A percentile compares a stretch with the other conserved stretches of the same genome.
phyloP scores from a whole-genome alignment of 1,140 invertebrate species.

The Scaptomyza hsui region DNA sequence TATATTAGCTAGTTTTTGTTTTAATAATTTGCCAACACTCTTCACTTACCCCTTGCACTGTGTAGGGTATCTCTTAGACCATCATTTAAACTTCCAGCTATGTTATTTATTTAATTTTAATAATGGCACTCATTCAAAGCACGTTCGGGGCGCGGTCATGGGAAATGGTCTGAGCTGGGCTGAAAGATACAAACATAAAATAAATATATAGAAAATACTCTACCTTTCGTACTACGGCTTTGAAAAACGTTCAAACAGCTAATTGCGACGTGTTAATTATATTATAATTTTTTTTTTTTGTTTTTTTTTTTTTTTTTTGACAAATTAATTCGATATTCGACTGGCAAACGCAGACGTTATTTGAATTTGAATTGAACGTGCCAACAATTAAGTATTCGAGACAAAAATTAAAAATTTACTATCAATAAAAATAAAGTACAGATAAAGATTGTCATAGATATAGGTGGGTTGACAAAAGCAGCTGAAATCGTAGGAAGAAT shows the following conservation, averaged over 20 bases:
- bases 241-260: not conserved
- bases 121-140: constrained; percentile 26
- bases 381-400: constrained; percentile 23
- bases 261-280: constrained; percentile 41
- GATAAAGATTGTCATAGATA: not conserved
- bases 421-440: constrained; percentile 9
- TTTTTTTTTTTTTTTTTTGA: constrained; percentile 11
- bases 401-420: constrained; percentile 13
- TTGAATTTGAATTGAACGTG: constrained; percentile 36
- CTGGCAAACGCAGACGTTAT: constrained; percentile 6
- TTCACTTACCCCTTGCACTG: too few relatives aligned
- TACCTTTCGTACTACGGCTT: too few relatives aligned
- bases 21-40: too few relatives aligned
- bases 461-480: not conserved
- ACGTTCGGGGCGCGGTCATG: constrained; percentile 25
- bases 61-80: not conserved
- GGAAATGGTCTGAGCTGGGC: constrained; percentile 3
- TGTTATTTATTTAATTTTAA: constrained; percentile 18
- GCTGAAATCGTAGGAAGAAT: too few relatives aligned
- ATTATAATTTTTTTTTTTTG: not conserved
- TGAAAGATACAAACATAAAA: not conserved
- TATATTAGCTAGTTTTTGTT: not conserved
- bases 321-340: constrained; percentile 45
- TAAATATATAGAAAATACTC: not conserved
- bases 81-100: not conserved